phyloP scores from a whole-genome alignment of 2,888 invertebrate species.

The Pyrocoelia pectoralis region DNA sequence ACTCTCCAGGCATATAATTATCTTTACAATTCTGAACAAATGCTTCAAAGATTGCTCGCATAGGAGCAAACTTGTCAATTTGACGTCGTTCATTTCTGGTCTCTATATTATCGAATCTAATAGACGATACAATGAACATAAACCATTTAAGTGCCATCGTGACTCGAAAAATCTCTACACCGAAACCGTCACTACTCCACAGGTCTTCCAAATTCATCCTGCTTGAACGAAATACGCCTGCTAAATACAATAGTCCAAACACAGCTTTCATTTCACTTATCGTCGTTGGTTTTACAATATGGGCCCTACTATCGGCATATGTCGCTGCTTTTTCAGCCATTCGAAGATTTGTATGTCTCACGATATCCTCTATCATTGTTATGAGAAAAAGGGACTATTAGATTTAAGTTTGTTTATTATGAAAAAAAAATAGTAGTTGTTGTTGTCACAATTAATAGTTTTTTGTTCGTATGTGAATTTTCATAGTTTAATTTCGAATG shows the following conservation, averaged over 20 bases:
- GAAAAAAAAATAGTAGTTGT: no score
- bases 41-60: not conserved
- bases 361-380: no score
- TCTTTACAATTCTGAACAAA: not conserved
- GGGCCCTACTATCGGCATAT: not conserved
- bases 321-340: not conserved
- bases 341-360: not conserved
- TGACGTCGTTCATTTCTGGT: not conserved
- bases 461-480: no score
- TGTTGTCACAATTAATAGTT: no score
- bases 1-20: not conserved
- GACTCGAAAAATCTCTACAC: not conserved
- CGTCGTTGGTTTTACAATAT: not conserved
- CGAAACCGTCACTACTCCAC: not conserved
- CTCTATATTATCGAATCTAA: not conserved
- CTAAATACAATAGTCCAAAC: no score
- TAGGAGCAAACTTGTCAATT: not conserved
- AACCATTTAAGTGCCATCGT: not conserved
- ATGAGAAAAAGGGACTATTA: no score
- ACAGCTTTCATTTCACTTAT: not conserved
- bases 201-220: not conserved
- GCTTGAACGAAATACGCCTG: not conserved
- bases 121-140: not conserved
- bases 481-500: no score
- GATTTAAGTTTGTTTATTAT: no score